phyloP scores from a whole-genome alignment of 35 echinoderm and acorn worm species.

The Stichopus chloronotus region DNA sequence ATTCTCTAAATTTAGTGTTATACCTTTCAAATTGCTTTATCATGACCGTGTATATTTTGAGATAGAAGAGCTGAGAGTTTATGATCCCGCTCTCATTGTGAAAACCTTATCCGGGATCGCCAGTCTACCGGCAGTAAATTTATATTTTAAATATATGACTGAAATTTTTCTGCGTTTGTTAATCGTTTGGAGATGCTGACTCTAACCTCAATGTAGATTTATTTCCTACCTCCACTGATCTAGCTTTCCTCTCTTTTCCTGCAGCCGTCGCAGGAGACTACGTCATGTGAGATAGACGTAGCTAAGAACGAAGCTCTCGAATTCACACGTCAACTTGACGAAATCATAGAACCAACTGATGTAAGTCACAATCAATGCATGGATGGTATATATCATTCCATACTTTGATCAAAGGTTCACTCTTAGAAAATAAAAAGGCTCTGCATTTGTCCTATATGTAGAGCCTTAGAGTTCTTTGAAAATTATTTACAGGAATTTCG shows the following conservation, averaged over 20 bases:
- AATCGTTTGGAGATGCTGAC: no score
- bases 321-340: neutral
- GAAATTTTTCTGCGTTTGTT: no score
- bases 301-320: neutral
- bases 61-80: no score
- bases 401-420: neutral
- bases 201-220: no score
- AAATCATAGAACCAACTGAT: neutral
- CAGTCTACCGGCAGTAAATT: no score
- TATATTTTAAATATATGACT: no score
- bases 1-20: no score
- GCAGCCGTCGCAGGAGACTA: conserved; percentile 16
- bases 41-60: no score
- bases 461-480: neutral
- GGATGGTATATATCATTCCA: neutral
- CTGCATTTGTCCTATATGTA: neutral
- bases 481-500: neutral
- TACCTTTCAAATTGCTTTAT: no score
- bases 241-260: neutral
- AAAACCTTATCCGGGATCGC: no score
- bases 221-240: no score
- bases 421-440: neutral
- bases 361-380: neutral
- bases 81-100: no score
- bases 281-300: neutral